These are phyloP conservation scores for Aviceda subcristata DNA, from an alignment of 2,113 vertebrate species.

Conservation along the genomic window DNA sequence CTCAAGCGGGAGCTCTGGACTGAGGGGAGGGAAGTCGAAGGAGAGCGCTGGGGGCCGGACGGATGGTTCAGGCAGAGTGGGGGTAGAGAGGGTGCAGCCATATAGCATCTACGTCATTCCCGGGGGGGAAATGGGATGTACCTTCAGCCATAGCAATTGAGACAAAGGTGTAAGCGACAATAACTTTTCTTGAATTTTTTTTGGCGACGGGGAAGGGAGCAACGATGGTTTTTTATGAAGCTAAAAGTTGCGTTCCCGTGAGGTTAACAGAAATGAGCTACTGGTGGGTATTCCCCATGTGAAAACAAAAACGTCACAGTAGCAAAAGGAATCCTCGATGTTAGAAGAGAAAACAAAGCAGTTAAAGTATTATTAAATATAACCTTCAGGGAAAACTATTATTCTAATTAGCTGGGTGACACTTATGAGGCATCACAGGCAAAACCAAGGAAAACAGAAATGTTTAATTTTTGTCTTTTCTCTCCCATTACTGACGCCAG, in stretches of 20 bases:
- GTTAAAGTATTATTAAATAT: background rate
- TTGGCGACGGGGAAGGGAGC: background rate
- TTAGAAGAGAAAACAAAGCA: background rate
- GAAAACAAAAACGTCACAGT: background rate
- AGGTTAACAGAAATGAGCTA: background rate
- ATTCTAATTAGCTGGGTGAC: background rate
- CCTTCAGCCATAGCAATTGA: background rate
- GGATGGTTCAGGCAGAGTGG: background rate
- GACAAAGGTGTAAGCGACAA: rapidly evolving
- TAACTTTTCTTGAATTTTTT: background rate
- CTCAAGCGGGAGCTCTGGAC: background rate
- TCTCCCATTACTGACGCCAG: background rate
- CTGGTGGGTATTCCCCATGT: background rate
- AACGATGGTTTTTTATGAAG: background rate
- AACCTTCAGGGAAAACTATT: background rate
- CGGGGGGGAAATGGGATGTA: rapidly evolving
- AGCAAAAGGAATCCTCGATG: background rate
- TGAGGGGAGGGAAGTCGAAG: background rate
- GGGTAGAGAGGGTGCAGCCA: too few relatives aligned
- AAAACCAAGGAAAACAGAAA: background rate
- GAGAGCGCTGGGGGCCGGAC: background rate
- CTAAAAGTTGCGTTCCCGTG: rapidly evolving
- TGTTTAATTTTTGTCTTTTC: background rate
- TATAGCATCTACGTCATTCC: rapidly evolving
- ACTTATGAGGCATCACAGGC: background rate